Base-by-base conservation (phyloP, 2,888 invertebrate genomes). In the Synanthedon andrenaeformis region DNA sequence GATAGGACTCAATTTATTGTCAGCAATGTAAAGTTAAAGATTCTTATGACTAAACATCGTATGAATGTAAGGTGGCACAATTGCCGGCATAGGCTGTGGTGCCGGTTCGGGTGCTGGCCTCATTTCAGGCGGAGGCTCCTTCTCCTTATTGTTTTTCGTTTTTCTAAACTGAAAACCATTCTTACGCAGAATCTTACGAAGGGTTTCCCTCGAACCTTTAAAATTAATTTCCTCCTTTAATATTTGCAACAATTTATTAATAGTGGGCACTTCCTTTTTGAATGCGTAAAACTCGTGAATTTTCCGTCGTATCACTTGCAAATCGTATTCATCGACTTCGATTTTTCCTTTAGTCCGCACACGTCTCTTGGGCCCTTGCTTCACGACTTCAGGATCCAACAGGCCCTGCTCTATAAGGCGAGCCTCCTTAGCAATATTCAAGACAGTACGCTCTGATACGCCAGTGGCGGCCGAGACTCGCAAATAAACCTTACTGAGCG, bases 201-300 rank as follows among this genome's bases (percentile, higher is more conserved):
- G 62, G 0, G 86, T 86, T 63, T 86, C 86, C 49, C 86, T 66
- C 0, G 86, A 86, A 0, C 86, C 86, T 65, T 85, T 86, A 56
- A 86, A 86, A 57, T 84, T 79, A 0, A 85, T 85, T 66, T 86
- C 86, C 54, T 84, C 80, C 61, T 82, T 85, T 42, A 86, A 65
- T 19, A 86, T 85, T 63, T 86, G 82, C 12, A 86, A 64, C 0
- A 86, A 66, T 58, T 86, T 86, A 55, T 86, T 85, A 14, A 85
- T 85, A 2, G 86, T 86, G 0, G 86, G 86, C 3, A 86, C 86
- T 66, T 86, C 86, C 65, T 86, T 86, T 57, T 86, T 86, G 57
- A 78, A 86, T 10, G 86, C 74, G 57, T 86, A 86, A 62, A 86
- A 86, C 59, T 86, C 86, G n/a, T 86, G 85, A 41, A 86, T 84